Base-by-base conservation (phyloP, 2,113 vertebrate species). In the Labeo catla region DNA sequence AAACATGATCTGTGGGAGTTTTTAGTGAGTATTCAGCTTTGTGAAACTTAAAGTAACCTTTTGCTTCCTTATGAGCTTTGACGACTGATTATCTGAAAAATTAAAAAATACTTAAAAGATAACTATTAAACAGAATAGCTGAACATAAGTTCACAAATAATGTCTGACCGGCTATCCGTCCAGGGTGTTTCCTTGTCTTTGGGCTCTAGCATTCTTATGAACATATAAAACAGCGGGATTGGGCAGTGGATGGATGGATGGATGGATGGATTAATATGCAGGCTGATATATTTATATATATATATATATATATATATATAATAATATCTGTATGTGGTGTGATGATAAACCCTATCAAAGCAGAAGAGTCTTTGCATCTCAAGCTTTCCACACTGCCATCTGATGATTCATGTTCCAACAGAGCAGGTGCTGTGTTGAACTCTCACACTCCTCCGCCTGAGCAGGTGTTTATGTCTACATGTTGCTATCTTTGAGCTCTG, bases 401-500 rank as follows among this genome's bases (percentile, higher is more conserved):
- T 59, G 82, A 73, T 73, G 82, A 84, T 73, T 84, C 82, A 57
- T 84, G 68, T 84, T 84, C 68, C 81, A 54, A 70, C 81, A 54
- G 47, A 82, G 65, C 81, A 82, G 81, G 65, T 82, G 81, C 39
- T 82, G 47, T 82, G 63, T 36, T 84, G 65, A 73, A 84, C 68
- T 73, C 68, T 84, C 81, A 84, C 68, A 84, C 82, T 73, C 81
- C 65, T 83, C 68, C 68, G 52, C 82, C 68, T 39, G 81, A 83
- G 34, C 81, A 83, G 81, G 81, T 83, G 81, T 83, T 72, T 83
- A 59, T 72, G 34, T 83, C 81, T 72, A 45, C 66, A 73, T 57
- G 34, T n/a, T 84, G 16, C 68, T 84, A 84, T 73, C 66, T 83
- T 73, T 84, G 66, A 83, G 28, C 63, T 49, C n/a, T 52, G 15